Evolutionary conservation across 1,140 invertebrate species (phyloP), one percentile per base, ranked within the genome.

Genomic region (Drosophila serrata): DNA sequence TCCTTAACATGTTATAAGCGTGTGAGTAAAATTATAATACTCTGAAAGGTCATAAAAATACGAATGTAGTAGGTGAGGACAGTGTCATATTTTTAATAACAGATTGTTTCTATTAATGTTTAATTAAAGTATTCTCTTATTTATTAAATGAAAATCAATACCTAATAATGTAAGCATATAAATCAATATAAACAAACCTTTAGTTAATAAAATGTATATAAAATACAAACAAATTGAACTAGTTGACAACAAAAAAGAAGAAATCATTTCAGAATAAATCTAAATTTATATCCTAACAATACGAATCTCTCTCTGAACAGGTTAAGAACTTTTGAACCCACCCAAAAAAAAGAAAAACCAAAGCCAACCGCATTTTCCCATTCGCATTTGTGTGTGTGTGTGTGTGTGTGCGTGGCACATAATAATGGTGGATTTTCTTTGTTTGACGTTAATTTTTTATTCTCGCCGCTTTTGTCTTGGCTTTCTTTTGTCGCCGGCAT

Each of bases 391-490:
- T 42, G 40, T 42, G 27, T 37, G 43, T 31, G 48, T 69, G 29
- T 29, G 49, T 60, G 39, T 79, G 73, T 87, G 82, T 86, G 86
- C 75, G 77, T 90, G 87, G 82, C 87, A 90, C 87, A 90, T 90
- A 91, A 90, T 90, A 91, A 90, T 90, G 87, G 87, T 81, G 87
- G 87, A 90, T 90, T 90, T 84, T 91, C 87, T 88, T 91, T 90
- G 87, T 90, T 91, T 91, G 82, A 91, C 79, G 79, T 91, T 90
- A 85, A 90, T 90, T 90, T 90, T 90, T 90, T 90, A 90, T 90
- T 79, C 69, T 65, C 62, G 68, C 45, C 84, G 77, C 86, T 45
- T 79, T 88, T 87, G 84, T 80, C 85, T 84, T 82, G 63, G 78
- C 60, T 69, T 69, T 65, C 81, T 58, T 76, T 69, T 53, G 63